Evolutionary conservation across 2,888 invertebrate species (phyloP).

Genomic region (Drosophila neonasuta): DNA sequence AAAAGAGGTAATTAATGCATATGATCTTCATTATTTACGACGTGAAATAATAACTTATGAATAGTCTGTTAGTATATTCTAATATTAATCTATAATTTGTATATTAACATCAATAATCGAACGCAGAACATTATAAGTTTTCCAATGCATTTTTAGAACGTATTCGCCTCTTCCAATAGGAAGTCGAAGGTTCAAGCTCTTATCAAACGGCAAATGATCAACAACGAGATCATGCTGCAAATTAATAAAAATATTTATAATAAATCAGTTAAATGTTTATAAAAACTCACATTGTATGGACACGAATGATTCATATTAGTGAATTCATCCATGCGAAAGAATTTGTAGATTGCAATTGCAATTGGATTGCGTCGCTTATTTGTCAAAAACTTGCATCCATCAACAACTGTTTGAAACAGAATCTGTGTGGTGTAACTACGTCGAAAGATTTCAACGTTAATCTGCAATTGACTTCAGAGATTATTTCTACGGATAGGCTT

Average conservation of each 20-base stretch:
- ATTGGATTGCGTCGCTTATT: not conserved
- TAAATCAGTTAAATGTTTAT: not conserved
- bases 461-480: not conserved
- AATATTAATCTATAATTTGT: not conserved
- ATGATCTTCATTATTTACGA: no score
- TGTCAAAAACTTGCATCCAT: not conserved
- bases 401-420: not conserved
- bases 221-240: not conserved
- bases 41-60: no score
- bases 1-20: not conserved
- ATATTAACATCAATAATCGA: not conserved
- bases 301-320: not conserved
- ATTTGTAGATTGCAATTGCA: not conserved
- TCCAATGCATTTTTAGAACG: not conserved
- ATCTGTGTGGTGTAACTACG: not conserved
- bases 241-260: not conserved
- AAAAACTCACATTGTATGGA: constrained; percentile 1
- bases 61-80: no score
- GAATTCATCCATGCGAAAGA: not conserved
- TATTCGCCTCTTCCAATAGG: not conserved
- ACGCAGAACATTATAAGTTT: not conserved
- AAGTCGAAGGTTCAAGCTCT: not conserved
- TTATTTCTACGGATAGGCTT: not conserved
- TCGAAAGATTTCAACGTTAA: not conserved
- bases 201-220: not conserved